phyloP scores from a whole-genome alignment of 2,113 vertebrate genomes.

The Carlito syrichta region DNA sequence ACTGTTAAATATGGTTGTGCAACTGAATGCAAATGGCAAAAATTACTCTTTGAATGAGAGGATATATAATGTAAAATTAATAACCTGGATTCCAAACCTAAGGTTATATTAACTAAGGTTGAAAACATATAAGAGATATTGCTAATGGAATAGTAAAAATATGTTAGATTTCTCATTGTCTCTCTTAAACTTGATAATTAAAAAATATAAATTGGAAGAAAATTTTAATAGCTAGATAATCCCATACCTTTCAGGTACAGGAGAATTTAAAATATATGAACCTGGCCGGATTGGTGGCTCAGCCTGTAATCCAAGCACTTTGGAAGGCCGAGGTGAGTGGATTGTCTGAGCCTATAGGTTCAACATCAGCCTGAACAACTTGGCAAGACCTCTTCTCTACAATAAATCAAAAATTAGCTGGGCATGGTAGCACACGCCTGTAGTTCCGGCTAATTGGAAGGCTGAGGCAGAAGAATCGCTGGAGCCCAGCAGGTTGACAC shows the following conservation, averaged over 20 bases:
- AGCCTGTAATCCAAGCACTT: too few relatives aligned
- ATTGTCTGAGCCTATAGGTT: too few relatives aligned
- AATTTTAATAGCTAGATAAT: neutral
- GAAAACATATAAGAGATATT: neutral
- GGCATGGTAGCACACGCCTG: too few relatives aligned
- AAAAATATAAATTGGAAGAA: conserved; percentile 13
- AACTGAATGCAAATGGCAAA: neutral
- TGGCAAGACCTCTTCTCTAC: too few relatives aligned
- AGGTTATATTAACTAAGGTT: neutral
- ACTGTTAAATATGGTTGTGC: neutral
- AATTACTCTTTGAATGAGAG: neutral
- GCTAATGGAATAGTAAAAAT: neutral
- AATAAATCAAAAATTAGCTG: too few relatives aligned
- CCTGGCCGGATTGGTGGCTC: too few relatives aligned
- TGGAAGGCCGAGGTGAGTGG: too few relatives aligned
- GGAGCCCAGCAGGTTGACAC: too few relatives aligned
- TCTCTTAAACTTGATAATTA: neutral
- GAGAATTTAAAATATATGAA: neutral
- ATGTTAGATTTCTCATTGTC: neutral
- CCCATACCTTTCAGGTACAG: neutral
- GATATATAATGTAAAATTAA: neutral
- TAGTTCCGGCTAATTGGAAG: too few relatives aligned
- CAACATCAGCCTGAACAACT: too few relatives aligned
- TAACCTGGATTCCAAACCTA: neutral
- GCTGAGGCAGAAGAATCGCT: too few relatives aligned